Percentiles rank a stretch among this genome's conserved stretches.
phyloP scores from a whole-genome alignment of 92 coral and sea anemone genomes.

The Parazoanthus swiftii region DNA sequence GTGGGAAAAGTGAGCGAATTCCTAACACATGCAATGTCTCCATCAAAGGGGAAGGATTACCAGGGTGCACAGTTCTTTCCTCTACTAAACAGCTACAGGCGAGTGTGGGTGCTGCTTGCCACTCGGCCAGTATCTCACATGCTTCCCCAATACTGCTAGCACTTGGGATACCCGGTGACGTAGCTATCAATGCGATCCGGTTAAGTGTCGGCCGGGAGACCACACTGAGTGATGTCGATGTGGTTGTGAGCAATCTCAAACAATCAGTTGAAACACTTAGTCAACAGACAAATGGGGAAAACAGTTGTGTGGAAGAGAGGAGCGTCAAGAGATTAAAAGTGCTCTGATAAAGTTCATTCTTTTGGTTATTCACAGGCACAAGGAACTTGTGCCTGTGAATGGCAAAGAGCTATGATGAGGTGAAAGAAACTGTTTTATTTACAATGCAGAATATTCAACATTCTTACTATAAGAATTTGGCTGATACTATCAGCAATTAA shows the following conservation, averaged over 20 bases:
- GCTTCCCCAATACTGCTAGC: slow-evolving; percentile 94
- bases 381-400: no score
- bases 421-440: no score
- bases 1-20: slow-evolving; percentile 70
- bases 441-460: no score
- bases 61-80: slow-evolving; percentile 73
- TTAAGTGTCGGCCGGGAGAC: slow-evolving; percentile 96
- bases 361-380: no score
- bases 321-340: neutral
- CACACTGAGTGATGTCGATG: slow-evolving; percentile 67
- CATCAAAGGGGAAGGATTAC: slow-evolving; percentile 70
- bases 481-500: no score
- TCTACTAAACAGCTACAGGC: slow-evolving; percentile 69
- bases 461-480: no score
- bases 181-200: slow-evolving; percentile 91
- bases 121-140: slow-evolving; percentile 70
- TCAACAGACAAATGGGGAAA: slow-evolving; percentile 6
- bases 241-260: slow-evolving; percentile 73
- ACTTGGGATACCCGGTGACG: slow-evolving; percentile 78
- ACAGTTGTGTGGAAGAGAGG: neutral
- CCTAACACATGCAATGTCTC: slow-evolving; percentile 98
- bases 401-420: no score
- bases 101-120: slow-evolving; percentile 99
- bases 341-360: neutral
- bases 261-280: slow-evolving; percentile 59